Base-by-base conservation (phyloP, 35 echinoderm and acorn worm genomes). In the Patiria miniata region DNA sequence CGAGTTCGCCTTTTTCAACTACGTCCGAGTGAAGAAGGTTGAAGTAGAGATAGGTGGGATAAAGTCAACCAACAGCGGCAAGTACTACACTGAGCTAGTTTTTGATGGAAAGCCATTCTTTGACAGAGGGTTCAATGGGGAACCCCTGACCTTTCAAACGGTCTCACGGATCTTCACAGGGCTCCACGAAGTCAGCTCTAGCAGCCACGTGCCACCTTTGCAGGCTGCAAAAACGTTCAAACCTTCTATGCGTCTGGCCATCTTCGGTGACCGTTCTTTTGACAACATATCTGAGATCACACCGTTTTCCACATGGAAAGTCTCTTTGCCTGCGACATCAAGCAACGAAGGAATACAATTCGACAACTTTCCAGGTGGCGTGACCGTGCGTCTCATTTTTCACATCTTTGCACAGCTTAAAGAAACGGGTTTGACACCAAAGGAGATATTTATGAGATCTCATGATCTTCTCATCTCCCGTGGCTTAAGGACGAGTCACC, bases 391-490 rank as follows among this genome's bases (percentile, higher is more conserved):
- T 53, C 79, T 82, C 32, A 23, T 82, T 51, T 82, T 82, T 29
- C 47, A 52, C 17, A 82, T 82, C 79, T 82, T n/a, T 52, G 79
- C 40, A 8, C 79, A 82, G 32, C 79, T 82, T 10, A 82, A 82
- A 39, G 78, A 80, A 80, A 80, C 26, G 10, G n/a, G 15, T 1
- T 8, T 57, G 1, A 18, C 54, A 1, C 8, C 54, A 18, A 18
- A 18, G 54, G 54, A 57, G 22, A n/a, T 57, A 18, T n/a, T 18
- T 57, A 14, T 18, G 2, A n/a, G 15, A 57, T 57, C 54, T 18
- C 15, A 18, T 14, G 22, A 57, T 14, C 22, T 57, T 18, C 1
- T 14, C 54, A n/a, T n/a, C 54, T 18, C 54, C 15, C 22, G 54
- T 14, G 1, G 54, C 1, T 1, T 57, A 57, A 18, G 54, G n/a